These are phyloP conservation scores for Eira barbara DNA, from an alignment of 2,113 vertebrate genomes.

Conservation along the genomic window DNA sequence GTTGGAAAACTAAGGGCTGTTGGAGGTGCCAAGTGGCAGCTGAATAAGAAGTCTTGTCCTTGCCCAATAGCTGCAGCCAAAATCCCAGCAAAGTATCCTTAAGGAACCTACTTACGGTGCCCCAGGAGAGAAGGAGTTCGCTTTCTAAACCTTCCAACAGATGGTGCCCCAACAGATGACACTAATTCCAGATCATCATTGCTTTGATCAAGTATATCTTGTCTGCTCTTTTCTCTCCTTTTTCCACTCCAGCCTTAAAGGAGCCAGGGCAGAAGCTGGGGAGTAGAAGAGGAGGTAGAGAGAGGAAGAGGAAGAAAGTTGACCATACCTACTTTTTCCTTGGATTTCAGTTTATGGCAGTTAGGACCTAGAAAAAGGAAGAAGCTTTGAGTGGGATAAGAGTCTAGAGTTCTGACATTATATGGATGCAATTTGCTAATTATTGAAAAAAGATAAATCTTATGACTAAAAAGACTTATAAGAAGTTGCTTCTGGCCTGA, in stretches of 20 bases:
- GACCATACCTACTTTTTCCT: neutral
- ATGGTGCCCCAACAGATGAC: neutral
- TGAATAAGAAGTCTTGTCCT: neutral
- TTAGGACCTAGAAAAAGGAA: neutral
- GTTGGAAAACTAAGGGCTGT: neutral
- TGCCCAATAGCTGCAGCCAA: neutral
- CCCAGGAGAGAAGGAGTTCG: neutral
- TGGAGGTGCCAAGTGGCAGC: neutral
- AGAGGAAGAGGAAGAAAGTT: neutral
- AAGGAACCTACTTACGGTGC: neutral
- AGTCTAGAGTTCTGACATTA: neutral
- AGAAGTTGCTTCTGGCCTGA: neutral
- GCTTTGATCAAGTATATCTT: neutral
- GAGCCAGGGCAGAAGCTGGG: neutral
- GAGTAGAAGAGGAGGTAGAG: neutral
- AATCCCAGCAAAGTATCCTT: neutral
- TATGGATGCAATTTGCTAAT: neutral
- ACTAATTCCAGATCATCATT: neutral
- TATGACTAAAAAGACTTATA: neutral
- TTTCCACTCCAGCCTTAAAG: neutral
- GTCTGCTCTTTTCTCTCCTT: neutral
- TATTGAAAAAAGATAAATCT: neutral
- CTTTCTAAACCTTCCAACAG: neutral
- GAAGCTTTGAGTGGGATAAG: neutral
- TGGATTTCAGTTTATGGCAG: neutral